These are phyloP conservation scores for Oscheius onirici DNA, from an alignment of 2,888 invertebrate species.

Conservation along the genomic window DNA sequence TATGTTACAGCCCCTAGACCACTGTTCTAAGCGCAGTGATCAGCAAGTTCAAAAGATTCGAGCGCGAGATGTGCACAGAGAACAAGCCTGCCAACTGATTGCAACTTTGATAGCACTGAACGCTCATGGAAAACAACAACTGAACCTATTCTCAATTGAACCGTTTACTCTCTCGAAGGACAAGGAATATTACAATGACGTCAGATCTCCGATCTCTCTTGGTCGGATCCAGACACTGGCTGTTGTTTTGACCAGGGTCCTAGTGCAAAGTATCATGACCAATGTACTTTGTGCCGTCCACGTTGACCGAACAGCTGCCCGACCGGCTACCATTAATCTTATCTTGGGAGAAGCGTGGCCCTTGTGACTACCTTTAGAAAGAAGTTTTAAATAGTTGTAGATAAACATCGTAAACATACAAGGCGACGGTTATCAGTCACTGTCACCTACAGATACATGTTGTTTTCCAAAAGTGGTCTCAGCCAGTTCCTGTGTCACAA, in stretches of 20 bases:
- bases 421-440: no score
- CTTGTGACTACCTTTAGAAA: constrained; percentile 2
- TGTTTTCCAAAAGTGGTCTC: no score
- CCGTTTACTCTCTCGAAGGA: no score
- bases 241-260: neutral
- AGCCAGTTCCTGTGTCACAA: no score
- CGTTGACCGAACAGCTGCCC: constrained; percentile 24
- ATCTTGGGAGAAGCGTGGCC: neutral
- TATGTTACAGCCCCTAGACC: neutral
- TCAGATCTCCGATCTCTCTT: neutral
- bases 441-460: no score
- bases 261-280: constrained; percentile 18
- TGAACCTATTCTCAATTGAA: no score
- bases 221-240: no score
- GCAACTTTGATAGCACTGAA: neutral
- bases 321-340: constrained; percentile 9
- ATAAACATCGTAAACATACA: no score
- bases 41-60: neutral
- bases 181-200: neutral
- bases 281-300: constrained; percentile 23
- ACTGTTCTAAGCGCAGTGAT: constrained; percentile 5
- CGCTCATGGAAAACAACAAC: no score
- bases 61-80: neutral
- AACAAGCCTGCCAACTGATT: neutral
- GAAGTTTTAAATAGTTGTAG: neutral